These are phyloP conservation scores for Drosophila mettleri DNA, from an alignment of 2,888 invertebrate genomes.

Conservation along the genomic window DNA sequence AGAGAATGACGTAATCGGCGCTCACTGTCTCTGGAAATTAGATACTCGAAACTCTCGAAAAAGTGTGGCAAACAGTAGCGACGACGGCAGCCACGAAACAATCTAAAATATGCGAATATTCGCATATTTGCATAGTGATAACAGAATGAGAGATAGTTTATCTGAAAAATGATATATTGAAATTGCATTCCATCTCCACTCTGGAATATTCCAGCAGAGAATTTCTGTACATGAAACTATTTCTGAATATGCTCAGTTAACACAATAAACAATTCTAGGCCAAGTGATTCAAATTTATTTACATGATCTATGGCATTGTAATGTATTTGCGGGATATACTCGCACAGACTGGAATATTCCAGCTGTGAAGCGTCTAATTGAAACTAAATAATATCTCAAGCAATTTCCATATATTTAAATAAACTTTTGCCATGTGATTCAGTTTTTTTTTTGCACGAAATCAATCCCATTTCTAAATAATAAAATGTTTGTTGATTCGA, in stretches of 20 bases:
- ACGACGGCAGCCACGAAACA: slow-evolving; percentile 5
- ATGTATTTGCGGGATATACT: background rate
- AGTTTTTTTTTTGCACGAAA: slow-evolving; percentile 5
- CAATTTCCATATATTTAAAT: background rate
- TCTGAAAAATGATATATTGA: slow-evolving; percentile 41
- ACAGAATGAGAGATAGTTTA: slow-evolving; percentile 39
- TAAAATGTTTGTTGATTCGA: slow-evolving; percentile 17
- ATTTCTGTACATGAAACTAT: background rate
- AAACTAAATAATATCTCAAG: background rate
- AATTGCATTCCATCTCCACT: slow-evolving; percentile 23
- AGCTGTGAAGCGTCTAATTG: too few relatives aligned
- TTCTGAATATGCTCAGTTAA: background rate
- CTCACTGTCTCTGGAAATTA: slow-evolving; percentile 49
- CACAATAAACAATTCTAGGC: background rate
- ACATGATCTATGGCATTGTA: background rate
- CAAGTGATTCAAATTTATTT: background rate
- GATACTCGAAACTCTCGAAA: slow-evolving; percentile 49
- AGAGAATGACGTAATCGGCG: slow-evolving; percentile 47
- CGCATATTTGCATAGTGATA: slow-evolving; percentile 31
- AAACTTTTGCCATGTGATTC: background rate
- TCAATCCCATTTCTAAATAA: background rate
- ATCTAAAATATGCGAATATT: slow-evolving; percentile 47
- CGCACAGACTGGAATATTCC: background rate
- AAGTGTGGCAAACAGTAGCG: slow-evolving; percentile 18
- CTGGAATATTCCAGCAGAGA: slow-evolving; percentile 9